A percentile compares a stretch with the other conserved stretches of the same genome.
These are phyloP conservation scores for Tricholauxania praeusta DNA, from an alignment of 2,888 invertebrate species.

Conservation along the genomic window DNA sequence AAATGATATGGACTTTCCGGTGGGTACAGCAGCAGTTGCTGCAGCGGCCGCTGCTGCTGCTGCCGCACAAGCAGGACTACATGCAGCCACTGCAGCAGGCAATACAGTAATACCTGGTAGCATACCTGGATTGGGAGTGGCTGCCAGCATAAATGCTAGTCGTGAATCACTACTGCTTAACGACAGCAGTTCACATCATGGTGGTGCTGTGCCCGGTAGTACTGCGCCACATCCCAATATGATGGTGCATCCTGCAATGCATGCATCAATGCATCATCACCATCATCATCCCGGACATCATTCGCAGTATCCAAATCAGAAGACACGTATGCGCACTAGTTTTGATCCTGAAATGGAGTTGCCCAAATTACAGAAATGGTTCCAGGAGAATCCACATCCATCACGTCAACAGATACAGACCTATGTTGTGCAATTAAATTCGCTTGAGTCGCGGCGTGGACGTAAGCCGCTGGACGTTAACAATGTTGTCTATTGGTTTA, in stretches of 20 bases:
- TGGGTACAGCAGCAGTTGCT: slow-evolving; percentile 67
- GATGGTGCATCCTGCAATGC: slow-evolving; percentile 79
- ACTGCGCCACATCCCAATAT: slow-evolving; percentile 56
- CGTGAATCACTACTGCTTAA: slow-evolving; percentile 60
- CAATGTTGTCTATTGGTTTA: slow-evolving; percentile 98
- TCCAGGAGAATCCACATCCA: slow-evolving; percentile 96
- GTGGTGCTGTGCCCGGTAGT: slow-evolving; percentile 45
- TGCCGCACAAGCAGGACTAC: slow-evolving; percentile 64
- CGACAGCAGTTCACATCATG: slow-evolving; percentile 49
- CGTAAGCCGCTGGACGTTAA: slow-evolving; percentile 95
- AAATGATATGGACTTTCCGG: slow-evolving; percentile 65
- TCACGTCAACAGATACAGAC: slow-evolving; percentile 96
- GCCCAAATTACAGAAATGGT: slow-evolving; percentile 97
- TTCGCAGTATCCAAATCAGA: slow-evolving; percentile 76
- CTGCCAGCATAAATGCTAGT: slow-evolving; percentile 48
- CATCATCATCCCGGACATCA: slow-evolving; percentile 76
- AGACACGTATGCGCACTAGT: slow-evolving; percentile 95
- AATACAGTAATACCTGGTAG: slow-evolving; percentile 43
- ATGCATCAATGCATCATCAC: slow-evolving; percentile 68
- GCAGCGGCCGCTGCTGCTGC: slow-evolving; percentile 70
- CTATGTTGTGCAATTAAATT: slow-evolving; percentile 94
- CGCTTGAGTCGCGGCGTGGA: slow-evolving; percentile 90
- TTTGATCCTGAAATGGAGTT: slow-evolving; percentile 97
- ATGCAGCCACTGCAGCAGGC: slow-evolving; percentile 54
- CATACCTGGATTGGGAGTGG: slow-evolving; percentile 45